Conservation (phyloP, 2,113 vertebrate genomes). For the Platichthys flesus region DNA sequence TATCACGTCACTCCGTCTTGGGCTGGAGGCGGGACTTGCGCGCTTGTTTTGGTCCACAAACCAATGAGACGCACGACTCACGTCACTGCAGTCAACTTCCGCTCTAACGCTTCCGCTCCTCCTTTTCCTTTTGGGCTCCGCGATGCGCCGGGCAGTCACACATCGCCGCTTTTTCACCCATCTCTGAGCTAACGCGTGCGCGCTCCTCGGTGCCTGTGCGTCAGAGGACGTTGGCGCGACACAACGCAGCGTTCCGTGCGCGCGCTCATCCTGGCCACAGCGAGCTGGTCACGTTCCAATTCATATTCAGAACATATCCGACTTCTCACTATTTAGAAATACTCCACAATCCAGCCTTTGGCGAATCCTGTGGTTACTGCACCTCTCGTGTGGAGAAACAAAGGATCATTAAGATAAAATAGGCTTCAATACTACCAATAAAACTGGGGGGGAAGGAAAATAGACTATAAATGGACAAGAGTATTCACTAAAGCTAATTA, state of each 20-base stretch:
- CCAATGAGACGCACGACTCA: slow-evolving; percentile 40
- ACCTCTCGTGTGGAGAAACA: too few species aligned
- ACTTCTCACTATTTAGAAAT: background rate
- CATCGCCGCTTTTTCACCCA: slow-evolving; percentile 12
- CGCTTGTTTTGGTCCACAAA: slow-evolving; percentile 56
- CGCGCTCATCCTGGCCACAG: slow-evolving; percentile 16
- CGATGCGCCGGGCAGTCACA: background rate
- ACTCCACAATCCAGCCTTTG: background rate
- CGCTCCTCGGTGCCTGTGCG: slow-evolving; percentile 15
- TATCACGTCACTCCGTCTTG: background rate
- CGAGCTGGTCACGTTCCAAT: slow-evolving; percentile 20
- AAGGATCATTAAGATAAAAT: background rate
- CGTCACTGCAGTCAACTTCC: slow-evolving; percentile 31
- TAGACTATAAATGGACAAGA: too few species aligned
- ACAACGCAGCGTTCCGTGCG: slow-evolving; percentile 11
- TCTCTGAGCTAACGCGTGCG: slow-evolving; percentile 36
- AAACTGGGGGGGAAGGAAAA: too few species aligned
- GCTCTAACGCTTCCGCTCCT: slow-evolving; percentile 24
- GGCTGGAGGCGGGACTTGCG: slow-evolving; percentile 21
- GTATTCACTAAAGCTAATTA: too few species aligned
- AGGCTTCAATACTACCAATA: too few species aligned
- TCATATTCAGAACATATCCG: slow-evolving; percentile 8
- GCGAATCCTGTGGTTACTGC: background rate
- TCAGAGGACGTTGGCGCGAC: slow-evolving; percentile 36
- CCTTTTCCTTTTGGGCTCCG: background rate